Evolutionary conservation across 2,888 invertebrate species (phyloP).

Genomic region (Pristionchus japonicus): DNA sequence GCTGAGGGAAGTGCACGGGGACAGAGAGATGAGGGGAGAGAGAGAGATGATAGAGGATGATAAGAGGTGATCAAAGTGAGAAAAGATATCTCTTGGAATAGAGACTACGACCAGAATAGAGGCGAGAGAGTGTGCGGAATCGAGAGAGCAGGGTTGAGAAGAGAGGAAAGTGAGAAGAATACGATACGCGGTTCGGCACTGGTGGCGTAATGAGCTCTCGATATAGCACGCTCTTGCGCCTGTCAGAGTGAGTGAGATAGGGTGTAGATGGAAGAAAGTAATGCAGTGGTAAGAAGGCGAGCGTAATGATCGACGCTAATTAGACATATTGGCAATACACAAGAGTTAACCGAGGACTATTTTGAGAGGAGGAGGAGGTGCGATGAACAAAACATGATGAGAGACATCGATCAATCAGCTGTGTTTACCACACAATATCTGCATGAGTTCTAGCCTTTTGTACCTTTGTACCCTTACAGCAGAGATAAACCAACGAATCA

Average conservation of each 20-base stretch:
- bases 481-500: too few relatives aligned
- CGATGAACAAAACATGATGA: too few relatives aligned
- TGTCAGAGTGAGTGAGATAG: too few relatives aligned
- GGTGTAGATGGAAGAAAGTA: too few relatives aligned
- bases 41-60: neutral
- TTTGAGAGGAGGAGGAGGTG: too few relatives aligned
- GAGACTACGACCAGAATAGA: neutral
- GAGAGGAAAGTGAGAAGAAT: neutral
- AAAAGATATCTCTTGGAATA: constrained; percentile 27
- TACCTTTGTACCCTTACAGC: too few relatives aligned
- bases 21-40: neutral
- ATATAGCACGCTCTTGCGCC: too few relatives aligned
- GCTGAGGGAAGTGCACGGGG: constrained; percentile 23
- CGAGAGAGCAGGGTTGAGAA: neutral
- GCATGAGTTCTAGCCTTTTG: too few relatives aligned
- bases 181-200: neutral
- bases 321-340: neutral
- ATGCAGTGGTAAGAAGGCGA: neutral
- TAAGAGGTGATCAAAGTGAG: constrained; percentile 27
- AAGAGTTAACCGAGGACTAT: neutral
- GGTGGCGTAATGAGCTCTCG: too few relatives aligned
- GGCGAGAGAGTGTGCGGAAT: neutral
- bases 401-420: too few relatives aligned
- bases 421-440: too few relatives aligned
- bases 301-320: neutral